Percentiles rank a stretch among this genome's conserved stretches.
phyloP scores from a whole-genome alignment of 1,140 invertebrate genomes.

The Drosophila fuyamai region DNA sequence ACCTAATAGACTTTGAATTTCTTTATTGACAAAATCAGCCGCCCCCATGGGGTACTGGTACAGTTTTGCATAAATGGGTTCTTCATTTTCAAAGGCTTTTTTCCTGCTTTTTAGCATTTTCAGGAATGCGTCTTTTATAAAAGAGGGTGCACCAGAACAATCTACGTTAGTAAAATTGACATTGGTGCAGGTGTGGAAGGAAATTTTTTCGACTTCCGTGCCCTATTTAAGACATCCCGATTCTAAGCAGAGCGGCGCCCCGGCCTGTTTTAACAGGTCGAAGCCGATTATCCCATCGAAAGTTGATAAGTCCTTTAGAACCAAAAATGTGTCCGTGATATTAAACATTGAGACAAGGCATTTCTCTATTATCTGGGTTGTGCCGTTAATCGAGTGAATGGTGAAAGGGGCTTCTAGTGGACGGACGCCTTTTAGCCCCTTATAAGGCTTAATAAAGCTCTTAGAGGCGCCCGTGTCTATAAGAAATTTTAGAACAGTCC shows the following conservation, averaged over 20 bases:
- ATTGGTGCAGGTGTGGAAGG: constrained; percentile 13
- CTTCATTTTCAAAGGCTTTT: no score
- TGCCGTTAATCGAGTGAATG: neutral
- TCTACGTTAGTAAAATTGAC: no score
- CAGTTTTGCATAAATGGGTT: no score
- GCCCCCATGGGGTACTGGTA: no score
- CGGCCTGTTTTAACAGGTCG: neutral
- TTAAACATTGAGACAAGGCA: constrained; percentile 4
- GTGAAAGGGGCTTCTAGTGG: neutral
- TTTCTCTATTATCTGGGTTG: neutral
- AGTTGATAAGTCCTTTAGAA: neutral
- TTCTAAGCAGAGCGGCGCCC: neutral
- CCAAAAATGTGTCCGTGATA: neutral
- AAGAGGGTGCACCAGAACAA: no score
- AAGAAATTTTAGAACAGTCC: constrained; percentile 1
- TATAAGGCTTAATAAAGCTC: no score
- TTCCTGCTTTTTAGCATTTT: no score
- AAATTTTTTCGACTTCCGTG: constrained; percentile 5
- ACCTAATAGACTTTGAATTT: neutral
- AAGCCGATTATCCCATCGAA: neutral
- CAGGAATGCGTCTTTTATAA: no score
- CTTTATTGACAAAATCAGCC: no score
- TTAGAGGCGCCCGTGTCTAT: constrained; percentile 5
- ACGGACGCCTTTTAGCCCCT: neutral
- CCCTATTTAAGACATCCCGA: neutral